Evolutionary conservation across 2,113 vertebrate genomes (phyloP).

Genomic region (Tenebrosternarchus preto): DNA sequence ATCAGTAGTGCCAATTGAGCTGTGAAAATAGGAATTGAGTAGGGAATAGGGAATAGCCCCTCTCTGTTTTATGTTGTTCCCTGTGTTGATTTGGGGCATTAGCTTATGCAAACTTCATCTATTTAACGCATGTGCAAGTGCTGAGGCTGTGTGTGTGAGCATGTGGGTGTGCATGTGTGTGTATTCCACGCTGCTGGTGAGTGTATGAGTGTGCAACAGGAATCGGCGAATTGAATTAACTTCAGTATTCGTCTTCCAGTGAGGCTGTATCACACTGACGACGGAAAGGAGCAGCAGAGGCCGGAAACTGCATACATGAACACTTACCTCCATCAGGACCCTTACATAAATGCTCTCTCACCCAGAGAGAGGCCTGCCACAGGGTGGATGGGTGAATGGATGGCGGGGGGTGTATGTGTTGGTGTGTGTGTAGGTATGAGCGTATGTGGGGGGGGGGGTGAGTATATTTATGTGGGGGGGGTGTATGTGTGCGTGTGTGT

Average conservation of each 20-base stretch:
- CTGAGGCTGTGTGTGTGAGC: slow-evolving; percentile 48
- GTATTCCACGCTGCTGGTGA: not conserved
- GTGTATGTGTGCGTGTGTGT: slow-evolving; percentile 1
- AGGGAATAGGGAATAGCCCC: slow-evolving; percentile 72
- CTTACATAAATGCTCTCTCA: slow-evolving; percentile 12
- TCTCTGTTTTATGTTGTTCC: slow-evolving; percentile 57
- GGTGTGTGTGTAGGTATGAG: slow-evolving; percentile 16
- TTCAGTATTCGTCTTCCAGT: slow-evolving; percentile 62
- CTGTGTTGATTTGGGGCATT: slow-evolving; percentile 63
- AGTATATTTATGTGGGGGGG: no score
- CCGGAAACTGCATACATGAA: not conserved
- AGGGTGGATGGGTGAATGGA: no score
- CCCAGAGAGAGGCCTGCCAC: slow-evolving; percentile 8
- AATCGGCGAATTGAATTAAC: slow-evolving; percentile 70
- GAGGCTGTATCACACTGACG: slow-evolving; percentile 34
- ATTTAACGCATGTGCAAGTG: slow-evolving; percentile 52
- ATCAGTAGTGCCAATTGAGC: slow-evolving; percentile 69
- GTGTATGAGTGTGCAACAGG: slow-evolving; percentile 39
- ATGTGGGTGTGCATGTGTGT: slow-evolving; percentile 47
- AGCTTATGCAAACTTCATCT: slow-evolving; percentile 60
- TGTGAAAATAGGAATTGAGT: slow-evolving; percentile 75
- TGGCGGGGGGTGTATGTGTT: not conserved
- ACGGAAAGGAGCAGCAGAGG: slow-evolving; percentile 22
- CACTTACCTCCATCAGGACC: slow-evolving; percentile 33
- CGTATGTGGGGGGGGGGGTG: slow-evolving; percentile 17